Evolutionary conservation across 2,113 vertebrate species (phyloP).

Genomic region (Ctenomys sociabilis): DNA sequence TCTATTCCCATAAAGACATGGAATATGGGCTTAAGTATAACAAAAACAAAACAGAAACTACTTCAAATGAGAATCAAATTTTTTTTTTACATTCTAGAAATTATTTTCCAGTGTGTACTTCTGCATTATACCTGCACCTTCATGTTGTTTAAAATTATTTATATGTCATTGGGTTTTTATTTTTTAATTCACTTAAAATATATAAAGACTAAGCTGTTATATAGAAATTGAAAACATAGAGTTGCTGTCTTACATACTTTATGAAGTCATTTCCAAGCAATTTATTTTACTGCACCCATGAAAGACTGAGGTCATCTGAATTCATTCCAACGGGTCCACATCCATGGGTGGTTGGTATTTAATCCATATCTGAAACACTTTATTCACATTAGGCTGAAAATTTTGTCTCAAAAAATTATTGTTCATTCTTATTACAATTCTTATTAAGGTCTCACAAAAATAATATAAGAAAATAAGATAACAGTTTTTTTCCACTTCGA

Average conservation of each 20-base stretch:
- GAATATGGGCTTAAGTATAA: not conserved
- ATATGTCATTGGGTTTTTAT: not conserved
- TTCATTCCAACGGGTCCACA: not conserved
- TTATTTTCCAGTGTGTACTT: not conserved
- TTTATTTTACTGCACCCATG: not conserved
- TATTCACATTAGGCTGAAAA: not conserved
- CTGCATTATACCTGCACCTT: not conserved
- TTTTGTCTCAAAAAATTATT: not conserved
- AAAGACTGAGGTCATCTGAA: not conserved
- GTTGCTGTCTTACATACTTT: not conserved
- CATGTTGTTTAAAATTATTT: not conserved
- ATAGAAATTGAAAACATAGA: not conserved
- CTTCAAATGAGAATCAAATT: not conserved
- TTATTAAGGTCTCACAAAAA: conserved; percentile 8
- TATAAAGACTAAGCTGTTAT: not conserved
- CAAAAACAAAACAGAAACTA: conserved; percentile 3
- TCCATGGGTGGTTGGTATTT: not conserved
- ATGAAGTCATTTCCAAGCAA: not conserved
- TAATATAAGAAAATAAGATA: not conserved
- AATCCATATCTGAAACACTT: not conserved
- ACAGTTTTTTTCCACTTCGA: conserved; percentile 5
- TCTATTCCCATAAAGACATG: not conserved
- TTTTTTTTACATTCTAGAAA: not conserved
- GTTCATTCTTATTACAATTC: not conserved
- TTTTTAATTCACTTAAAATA: not conserved